Percentiles rank a stretch among this genome's conserved stretches.
Evolutionary conservation across 23 tunicate genomes (phyloP).

Genomic region (Trididemnum clinides): DNA sequence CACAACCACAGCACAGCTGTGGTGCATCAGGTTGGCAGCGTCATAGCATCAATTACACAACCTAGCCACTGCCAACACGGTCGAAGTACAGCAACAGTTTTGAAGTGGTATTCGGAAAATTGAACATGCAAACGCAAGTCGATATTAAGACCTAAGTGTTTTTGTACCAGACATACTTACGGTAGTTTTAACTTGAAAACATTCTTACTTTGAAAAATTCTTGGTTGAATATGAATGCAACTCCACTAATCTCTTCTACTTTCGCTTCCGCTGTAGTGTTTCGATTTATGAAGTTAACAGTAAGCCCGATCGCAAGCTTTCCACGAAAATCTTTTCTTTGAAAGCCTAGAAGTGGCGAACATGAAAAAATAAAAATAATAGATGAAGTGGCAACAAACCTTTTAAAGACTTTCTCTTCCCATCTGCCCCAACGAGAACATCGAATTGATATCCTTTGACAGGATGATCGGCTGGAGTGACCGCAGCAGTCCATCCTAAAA

Average conservation of each 20-base stretch:
- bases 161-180: no score
- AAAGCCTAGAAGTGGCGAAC: conserved; percentile 49
- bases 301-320: conserved; percentile 89
- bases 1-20: no score
- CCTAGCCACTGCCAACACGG: no score
- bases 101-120: no score
- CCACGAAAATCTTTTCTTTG: conserved; percentile 78
- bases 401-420: conserved; percentile 78
- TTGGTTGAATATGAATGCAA: conserved; percentile 87
- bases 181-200: no score
- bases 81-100: no score
- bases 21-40: no score
- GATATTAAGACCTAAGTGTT: no score
- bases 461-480: conserved; percentile 52
- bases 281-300: conserved; percentile 89
- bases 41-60: no score
- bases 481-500: conserved; percentile 76
- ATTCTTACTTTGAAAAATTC: conserved; percentile 65
- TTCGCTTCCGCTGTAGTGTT: conserved; percentile 83
- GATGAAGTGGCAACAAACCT: conserved; percentile 21
- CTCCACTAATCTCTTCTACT: conserved; percentile 95
- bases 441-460: conserved; percentile 58
- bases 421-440: conserved; percentile 93
- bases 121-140: no score
- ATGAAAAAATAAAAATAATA: background rate